Conservation (phyloP, 2,797 vertebrate genomes). For the Enteromius argenteus region DNA sequence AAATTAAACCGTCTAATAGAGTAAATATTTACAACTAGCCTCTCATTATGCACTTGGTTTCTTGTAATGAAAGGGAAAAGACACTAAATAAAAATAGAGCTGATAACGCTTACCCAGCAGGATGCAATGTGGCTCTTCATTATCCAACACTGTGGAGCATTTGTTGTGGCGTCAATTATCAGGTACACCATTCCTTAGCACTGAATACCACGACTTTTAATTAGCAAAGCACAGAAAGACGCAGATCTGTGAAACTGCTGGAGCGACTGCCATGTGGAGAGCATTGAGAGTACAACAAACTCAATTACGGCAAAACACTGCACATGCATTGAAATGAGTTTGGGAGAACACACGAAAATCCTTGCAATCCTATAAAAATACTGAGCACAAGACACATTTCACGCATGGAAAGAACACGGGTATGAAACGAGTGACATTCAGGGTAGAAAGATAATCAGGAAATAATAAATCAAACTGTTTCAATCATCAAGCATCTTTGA, state of each 20-base stretch:
- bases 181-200: slow-evolving; percentile 47
- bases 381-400: not conserved
- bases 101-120: slow-evolving; percentile 49
- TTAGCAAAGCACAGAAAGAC: slow-evolving; percentile 53
- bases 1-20: slow-evolving; percentile 46
- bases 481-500: not conserved
- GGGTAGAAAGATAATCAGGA: not conserved
- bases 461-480: not conserved
- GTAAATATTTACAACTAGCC: slow-evolving; percentile 51
- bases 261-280: slow-evolving; percentile 35
- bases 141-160: slow-evolving; percentile 50
- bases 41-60: slow-evolving; percentile 19
- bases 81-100: slow-evolving; percentile 38
- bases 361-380: not conserved
- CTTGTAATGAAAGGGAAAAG: not conserved
- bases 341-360: not conserved
- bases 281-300: slow-evolving; percentile 40
- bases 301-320: slow-evolving; percentile 44
- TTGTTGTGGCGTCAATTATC: slow-evolving; percentile 48
- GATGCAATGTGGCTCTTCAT: slow-evolving; percentile 50
- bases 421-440: not conserved
- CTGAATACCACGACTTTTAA: slow-evolving; percentile 59
- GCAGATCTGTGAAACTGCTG: slow-evolving; percentile 29
- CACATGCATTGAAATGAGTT: slow-evolving; percentile 44
- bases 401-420: not conserved